Conservation (phyloP, 1,140 invertebrate genomes). For the Danaus plexippus region DNA sequence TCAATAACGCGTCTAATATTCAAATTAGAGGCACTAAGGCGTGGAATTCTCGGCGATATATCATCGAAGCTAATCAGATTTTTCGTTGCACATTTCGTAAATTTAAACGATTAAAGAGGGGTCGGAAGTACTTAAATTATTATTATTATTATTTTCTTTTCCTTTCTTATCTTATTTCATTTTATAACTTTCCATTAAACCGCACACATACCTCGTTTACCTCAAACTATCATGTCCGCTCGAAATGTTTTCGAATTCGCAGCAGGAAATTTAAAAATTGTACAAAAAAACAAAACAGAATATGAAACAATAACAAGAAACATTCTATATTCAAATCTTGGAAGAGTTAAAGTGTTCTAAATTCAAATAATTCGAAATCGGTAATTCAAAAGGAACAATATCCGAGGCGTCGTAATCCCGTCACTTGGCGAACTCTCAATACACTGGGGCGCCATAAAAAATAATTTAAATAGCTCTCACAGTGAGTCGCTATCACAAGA, state of each 20-base stretch:
- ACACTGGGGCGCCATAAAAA: slow-evolving; percentile 67
- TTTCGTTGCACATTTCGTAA: slow-evolving; percentile 52
- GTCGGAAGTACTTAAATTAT: slow-evolving; percentile 5
- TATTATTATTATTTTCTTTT: not conserved
- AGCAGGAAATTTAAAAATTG: too few relatives aligned
- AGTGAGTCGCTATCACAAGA: slow-evolving; percentile 55
- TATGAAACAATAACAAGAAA: slow-evolving; percentile 4
- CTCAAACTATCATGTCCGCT: too few relatives aligned
- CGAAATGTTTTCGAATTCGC: too few relatives aligned
- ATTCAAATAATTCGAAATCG: slow-evolving; percentile 17
- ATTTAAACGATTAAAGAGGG: slow-evolving; percentile 20
- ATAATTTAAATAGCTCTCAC: slow-evolving; percentile 70
- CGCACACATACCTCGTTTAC: too few relatives aligned
- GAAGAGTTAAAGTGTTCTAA: slow-evolving; percentile 5
- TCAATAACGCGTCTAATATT: slow-evolving; percentile 71
- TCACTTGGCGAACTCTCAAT: slow-evolving; percentile 56
- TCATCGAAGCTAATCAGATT: slow-evolving; percentile 69
- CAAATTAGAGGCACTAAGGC: slow-evolving; percentile 66
- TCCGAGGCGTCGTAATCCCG: slow-evolving; percentile 31
- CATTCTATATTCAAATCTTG: too few relatives aligned
- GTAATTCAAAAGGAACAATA: slow-evolving; percentile 45
- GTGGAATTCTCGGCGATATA: slow-evolving; percentile 58
- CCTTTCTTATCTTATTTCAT: not conserved
- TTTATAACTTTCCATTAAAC: too few relatives aligned
- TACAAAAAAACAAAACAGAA: not conserved